phyloP scores from a whole-genome alignment of 1,140 invertebrate species.

The Zaprionus gabonicus region DNA sequence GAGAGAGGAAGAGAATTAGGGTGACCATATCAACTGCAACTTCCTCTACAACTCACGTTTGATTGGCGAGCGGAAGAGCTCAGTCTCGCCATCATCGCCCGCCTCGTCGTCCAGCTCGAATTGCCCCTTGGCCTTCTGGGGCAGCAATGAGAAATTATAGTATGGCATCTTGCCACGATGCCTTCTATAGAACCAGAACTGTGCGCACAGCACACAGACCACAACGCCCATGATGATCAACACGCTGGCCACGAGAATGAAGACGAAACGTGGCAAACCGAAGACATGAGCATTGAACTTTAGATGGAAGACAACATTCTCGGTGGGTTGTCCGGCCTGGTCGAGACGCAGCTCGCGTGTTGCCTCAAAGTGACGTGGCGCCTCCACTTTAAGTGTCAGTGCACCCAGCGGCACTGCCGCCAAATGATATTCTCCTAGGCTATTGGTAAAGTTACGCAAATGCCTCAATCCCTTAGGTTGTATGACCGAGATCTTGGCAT shows the following conservation, averaged over 20 bases:
- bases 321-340: slow-evolving; percentile 77
- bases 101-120: slow-evolving; percentile 85
- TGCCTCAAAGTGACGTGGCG: slow-evolving; percentile 85
- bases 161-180: slow-evolving; percentile 69
- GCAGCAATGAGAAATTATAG: slow-evolving; percentile 84
- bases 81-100: slow-evolving; percentile 86
- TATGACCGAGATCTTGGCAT: slow-evolving; percentile 86
- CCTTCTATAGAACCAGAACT: slow-evolving; percentile 77
- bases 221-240: slow-evolving; percentile 70
- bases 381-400: slow-evolving; percentile 86
- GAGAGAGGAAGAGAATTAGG: slow-evolving; percentile 7
- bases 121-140: slow-evolving; percentile 81
- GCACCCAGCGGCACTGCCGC: slow-evolving; percentile 85
- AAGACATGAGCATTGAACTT: slow-evolving; percentile 88
- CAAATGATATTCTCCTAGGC: slow-evolving; percentile 87
- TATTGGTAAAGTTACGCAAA: slow-evolving; percentile 83
- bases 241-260: slow-evolving; percentile 89
- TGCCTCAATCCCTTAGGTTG: slow-evolving; percentile 69
- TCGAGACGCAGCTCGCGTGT: slow-evolving; percentile 86
- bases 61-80: slow-evolving; percentile 87
- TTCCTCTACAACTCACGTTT: slow-evolving; percentile 80
- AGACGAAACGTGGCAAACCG: slow-evolving; percentile 90
- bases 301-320: slow-evolving; percentile 88
- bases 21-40: not conserved
- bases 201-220: slow-evolving; percentile 73